Evolutionary conservation across 2,888 invertebrate species (phyloP), one percentile per base, ranked within the genome.

Genomic region (Cantharis flavilabris): DNA sequence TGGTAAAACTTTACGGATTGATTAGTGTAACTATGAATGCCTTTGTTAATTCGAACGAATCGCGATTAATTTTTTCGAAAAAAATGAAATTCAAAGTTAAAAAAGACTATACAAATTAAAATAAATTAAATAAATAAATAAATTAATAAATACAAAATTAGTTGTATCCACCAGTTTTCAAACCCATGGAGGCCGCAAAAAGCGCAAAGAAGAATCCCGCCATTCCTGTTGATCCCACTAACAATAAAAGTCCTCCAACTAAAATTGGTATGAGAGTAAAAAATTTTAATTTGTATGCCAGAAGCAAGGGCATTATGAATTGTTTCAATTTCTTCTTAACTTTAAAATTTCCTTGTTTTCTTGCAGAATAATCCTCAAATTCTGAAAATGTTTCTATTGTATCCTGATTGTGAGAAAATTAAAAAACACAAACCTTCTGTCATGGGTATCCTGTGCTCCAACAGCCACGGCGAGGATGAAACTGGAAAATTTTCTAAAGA

Each of bases 171-270:
- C 90, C 90, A 79, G 90, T 89, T 86, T 92, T 95, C 79, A 95
- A 89, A 74, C 94, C 95, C 91, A 96, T 93, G 4, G 94, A 94
- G 1, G 96, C 95, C 71, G 95, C 94, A 84, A 96, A 96, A 13
- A 96, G 88, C 0, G 96, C 95, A 86, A 96, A 96, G 90, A 96
- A 96, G 89, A 96, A 96, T 80, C 96, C 96, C 18, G 95, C 96
- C 76, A 96, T 87, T 16, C 95, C 94, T 0, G 96, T 95, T 0
- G 95, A 93, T 78, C 94, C 95, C 4, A 94, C 92, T 70, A 96
- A 87, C 9, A 96, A 88, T 1, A 95, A 89, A 20, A 96, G 87
- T 5, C 92, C 92, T 72, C 94, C 94, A 80, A 96, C 90, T 86
- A 96, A 87, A 0, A 95, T 90, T 0, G 96, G 96, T 62, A 96